These are phyloP conservation scores for Antennarius striatus DNA, from an alignment of 2,113 vertebrate species.

Conservation along the genomic window DNA sequence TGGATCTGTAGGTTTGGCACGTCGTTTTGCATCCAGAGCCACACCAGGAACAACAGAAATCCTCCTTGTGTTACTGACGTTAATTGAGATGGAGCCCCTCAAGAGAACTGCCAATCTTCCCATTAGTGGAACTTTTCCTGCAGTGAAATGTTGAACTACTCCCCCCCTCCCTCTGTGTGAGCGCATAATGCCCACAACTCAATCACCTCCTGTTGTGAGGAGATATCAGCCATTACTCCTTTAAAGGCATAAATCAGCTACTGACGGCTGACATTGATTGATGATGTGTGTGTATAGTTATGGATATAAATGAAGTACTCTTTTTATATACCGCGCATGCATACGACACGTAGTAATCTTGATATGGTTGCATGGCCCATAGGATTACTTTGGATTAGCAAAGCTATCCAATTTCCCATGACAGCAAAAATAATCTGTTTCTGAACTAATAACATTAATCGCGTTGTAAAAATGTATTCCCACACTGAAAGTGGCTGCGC, in stretches of 20 bases:
- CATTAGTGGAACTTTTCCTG: conserved; percentile 41
- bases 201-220: conserved; percentile 9
- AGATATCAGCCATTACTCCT: background rate
- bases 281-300: too few relatives aligned
- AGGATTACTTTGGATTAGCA: conserved; percentile 58
- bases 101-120: conserved; percentile 44
- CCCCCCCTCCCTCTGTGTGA: conserved; percentile 28
- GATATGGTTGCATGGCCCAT: conserved; percentile 38
- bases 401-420: conserved; percentile 48
- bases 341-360: conserved; percentile 38
- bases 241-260: conserved; percentile 9
- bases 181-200: background rate
- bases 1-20: conserved; percentile 23
- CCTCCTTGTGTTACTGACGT: conserved; percentile 31
- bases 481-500: conserved; percentile 6
- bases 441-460: conserved; percentile 30
- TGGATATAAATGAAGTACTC: background rate
- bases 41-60: conserved; percentile 17
- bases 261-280: background rate
- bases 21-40: conserved; percentile 39
- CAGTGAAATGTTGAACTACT: conserved; percentile 48
- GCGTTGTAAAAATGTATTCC: conserved; percentile 26
- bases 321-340: conserved; percentile 20
- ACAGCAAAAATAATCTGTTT: conserved; percentile 39
- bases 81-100: conserved; percentile 52